Evolutionary conservation across 2,888 invertebrate genomes (phyloP), one percentile per base, ranked within the genome.

Genomic region (Sclerodermus sp.): DNA sequence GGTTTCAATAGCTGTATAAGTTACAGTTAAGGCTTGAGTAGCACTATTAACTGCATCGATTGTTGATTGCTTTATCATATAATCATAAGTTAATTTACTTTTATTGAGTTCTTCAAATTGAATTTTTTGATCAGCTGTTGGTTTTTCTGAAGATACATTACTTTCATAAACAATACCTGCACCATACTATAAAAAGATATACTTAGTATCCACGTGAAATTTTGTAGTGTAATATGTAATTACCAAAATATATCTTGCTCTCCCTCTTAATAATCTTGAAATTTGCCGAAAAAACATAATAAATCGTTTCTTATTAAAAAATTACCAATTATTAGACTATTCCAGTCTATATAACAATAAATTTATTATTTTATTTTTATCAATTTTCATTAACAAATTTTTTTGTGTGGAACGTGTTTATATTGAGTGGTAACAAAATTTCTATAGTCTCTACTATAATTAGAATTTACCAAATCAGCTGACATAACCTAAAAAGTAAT

Each of bases 11-110:
- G 75, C 71, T 6, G 60, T 53, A 49, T 70, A 76, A 34, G 70
- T 67, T 43, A 76, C 49, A n/a, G 75, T 77, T 31, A 77, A 57
- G 43, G 66, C 55, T 51, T 71, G 67, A 0, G 72, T 67, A 29
- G 74, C 70, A 57, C 70, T 74, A 37, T 77, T 77, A 8, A 68
- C 73, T 47, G 66, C 67, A 46, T 70, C 66, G 29, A 77, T 51
- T 1, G 69, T 66, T 6, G 75, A 74, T 50, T 74, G 73, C 53
- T 74, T 70, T 36, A 77, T 69, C 66, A 76, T 66, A 44, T 67
- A 67, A 46, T 76, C 74, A 39, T 64, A 65, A 8, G 74, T 69
- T 12, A 77, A 49, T 23, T 67, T 66, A 40, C 62, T 58, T 10
- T 58, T 30, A 44, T 69, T 63, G 1, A 66, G 56, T 14, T 57